These are phyloP conservation scores for Mnemiopsis leidyi DNA, from an alignment of 37 sponge, comb jelly and placozoan species.

Conservation along the genomic window DNA sequence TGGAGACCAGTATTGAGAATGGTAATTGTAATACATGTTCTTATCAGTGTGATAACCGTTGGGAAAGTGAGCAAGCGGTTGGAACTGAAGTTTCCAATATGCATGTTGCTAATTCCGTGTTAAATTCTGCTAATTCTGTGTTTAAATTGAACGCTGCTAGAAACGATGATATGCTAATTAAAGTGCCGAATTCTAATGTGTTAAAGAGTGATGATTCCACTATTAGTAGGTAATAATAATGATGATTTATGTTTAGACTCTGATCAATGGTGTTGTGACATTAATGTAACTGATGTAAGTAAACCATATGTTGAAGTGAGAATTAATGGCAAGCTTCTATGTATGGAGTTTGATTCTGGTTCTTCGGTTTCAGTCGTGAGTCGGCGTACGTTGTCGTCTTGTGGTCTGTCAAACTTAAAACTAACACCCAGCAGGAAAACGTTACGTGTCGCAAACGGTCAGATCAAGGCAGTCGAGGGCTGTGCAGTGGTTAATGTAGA, in stretches of 20 bases:
- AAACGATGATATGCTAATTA: too few species aligned
- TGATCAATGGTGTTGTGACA: neutral
- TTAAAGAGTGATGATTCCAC: too few species aligned
- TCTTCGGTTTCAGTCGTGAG: neutral
- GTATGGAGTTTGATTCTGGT: too few species aligned
- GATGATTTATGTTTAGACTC: neutral
- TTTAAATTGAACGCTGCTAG: neutral
- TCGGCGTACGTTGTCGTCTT: neutral
- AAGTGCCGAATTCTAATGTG: too few species aligned
- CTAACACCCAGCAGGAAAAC: neutral
- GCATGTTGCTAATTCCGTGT: neutral
- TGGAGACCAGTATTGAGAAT: neutral
- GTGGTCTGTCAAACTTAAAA: neutral
- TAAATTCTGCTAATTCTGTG: neutral
- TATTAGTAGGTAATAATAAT: neutral
- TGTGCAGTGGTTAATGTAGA: neutral
- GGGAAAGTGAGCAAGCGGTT: too few species aligned
- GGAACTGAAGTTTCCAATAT: neutral
- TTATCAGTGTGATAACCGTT: neutral
- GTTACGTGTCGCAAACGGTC: neutral
- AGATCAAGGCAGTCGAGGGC: neutral
- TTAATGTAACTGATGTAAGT: neutral
- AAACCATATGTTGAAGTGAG: neutral
- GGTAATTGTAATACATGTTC: neutral
- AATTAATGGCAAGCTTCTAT: neutral